Conservation (phyloP, 2,113 vertebrate species). For the Marcusenius ussheri region DNA sequence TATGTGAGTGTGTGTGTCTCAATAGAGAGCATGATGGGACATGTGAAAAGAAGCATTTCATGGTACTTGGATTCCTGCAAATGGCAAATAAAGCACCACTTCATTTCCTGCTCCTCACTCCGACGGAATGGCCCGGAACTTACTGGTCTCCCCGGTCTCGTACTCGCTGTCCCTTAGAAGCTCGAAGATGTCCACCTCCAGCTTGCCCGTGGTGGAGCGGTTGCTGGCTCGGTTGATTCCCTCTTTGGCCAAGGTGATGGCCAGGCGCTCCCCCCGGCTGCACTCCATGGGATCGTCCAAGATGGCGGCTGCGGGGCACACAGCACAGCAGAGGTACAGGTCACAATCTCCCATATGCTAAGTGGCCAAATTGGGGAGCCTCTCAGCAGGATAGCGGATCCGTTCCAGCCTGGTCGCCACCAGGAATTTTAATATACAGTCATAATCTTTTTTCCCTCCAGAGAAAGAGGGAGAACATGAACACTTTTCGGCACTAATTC, state of each 20-base stretch:
- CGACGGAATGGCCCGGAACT: conserved; percentile 37
- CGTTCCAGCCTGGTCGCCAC: neutral
- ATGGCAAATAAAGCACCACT: neutral
- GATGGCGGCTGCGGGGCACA: conserved; percentile 61
- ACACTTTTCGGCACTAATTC: neutral
- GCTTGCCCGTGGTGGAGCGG: conserved; percentile 63
- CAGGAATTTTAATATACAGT: neutral
- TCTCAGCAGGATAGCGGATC: neutral
- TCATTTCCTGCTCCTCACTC: neutral
- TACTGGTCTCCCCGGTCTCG: conserved; percentile 76
- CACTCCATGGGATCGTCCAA: conserved; percentile 81
- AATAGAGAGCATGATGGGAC: neutral
- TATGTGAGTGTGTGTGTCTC: neutral
- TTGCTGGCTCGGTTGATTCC: conserved; percentile 70
- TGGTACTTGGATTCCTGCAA: neutral
- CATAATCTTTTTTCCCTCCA: neutral
- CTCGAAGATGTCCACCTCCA: conserved; percentile 76
- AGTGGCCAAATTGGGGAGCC: neutral
- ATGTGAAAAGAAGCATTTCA: neutral
- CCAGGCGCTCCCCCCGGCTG: conserved; percentile 74
- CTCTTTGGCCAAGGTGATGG: conserved; percentile 75
- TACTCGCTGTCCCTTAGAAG: conserved; percentile 78
- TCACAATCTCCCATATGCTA: neutral
- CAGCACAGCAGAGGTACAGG: neutral
- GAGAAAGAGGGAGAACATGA: neutral